Percentiles rank a stretch among this genome's conserved stretches.
Evolutionary conservation across 1,140 invertebrate species (phyloP).

Genomic region (Ectropis grisescens): DNA sequence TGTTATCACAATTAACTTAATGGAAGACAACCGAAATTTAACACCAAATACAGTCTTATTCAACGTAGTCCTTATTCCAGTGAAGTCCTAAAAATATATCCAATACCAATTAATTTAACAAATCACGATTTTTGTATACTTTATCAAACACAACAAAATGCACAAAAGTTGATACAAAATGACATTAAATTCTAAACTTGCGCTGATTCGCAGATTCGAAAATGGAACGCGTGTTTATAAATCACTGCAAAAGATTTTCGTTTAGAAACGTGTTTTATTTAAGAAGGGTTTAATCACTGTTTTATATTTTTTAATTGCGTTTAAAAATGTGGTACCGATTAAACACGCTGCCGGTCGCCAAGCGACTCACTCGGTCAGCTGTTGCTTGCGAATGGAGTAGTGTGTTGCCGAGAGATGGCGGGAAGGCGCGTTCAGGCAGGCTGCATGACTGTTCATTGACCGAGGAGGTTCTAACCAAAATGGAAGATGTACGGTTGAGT

Average conservation of each 20-base stretch:
- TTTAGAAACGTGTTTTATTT: constrained; percentile 1
- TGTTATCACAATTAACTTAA: constrained; percentile 18
- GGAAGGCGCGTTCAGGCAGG: constrained; percentile 14
- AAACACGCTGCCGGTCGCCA: constrained; percentile 47
- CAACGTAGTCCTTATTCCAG: no score
- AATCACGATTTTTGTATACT: constrained; percentile 35
- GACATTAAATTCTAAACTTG: constrained; percentile 14
- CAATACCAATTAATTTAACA: no score
- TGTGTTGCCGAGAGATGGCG: constrained; percentile 32
- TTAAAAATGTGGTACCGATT: constrained; percentile 29
- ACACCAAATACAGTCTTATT: constrained; percentile 4
- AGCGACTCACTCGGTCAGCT: constrained; percentile 29
- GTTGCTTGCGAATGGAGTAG: constrained; percentile 20
- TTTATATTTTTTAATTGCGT: constrained; percentile 6
- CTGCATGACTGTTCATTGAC: constrained; percentile 44
- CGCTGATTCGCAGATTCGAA: constrained; percentile 10
- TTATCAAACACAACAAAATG: constrained; percentile 25
- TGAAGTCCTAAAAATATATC: constrained; percentile 1
- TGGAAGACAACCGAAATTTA: constrained; percentile 19
- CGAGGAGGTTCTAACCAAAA: no score
- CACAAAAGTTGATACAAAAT: constrained; percentile 46
- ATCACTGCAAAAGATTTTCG: constrained; percentile 1
- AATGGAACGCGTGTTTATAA: constrained; percentile 9
- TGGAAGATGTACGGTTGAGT: no score
- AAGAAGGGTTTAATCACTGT: no score